Base-by-base conservation (phyloP, 2,888 invertebrate genomes). In the Taphrorychus bicolor region DNA sequence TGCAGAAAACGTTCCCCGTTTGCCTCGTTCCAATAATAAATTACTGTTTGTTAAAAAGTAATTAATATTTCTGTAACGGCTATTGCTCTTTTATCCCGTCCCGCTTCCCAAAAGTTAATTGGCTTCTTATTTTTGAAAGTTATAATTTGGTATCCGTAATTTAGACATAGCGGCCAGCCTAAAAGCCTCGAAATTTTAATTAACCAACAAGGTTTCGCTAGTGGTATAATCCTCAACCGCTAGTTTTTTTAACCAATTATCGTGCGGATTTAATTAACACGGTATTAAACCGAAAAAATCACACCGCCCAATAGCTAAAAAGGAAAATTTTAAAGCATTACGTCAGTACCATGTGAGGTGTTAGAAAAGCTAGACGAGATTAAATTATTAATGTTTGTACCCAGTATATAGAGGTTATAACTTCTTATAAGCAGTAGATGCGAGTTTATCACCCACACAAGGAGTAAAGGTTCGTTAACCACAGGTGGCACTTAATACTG, bases 1-100 rank as follows among this genome's bases (percentile, higher is more conserved):
- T 45, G 14, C 14, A 5, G 17, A 45, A 17, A 14, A 14, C 45
- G 45, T 45, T 45, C 5, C 45, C 14, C 16, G 45, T 14, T 45
- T 14, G 14, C 17, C 45, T 17, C 45, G 45, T 14, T 45, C 17
- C 2, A 45, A 45, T 45, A 45, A 45, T 45, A 45, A 45, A 45
- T 45, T 45, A 5, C 45, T 45, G 45, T 45, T 32, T 45, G 45
- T 45, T 45, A 17, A 45, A 45, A 45, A 45, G 32, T 45, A 45
- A 45, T 45, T 45, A 45, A 45, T 45, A 45, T 45, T 45, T 45
- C 45, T 16, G 45, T 45, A 45, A 45, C 45, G 45, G 45, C 45
- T 45, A 45, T 45, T 45, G 45, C 14, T 45, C 45, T 45, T 5
- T 45, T 45, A 45, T 45, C 11, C 45, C 7, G 45, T 7, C 45